phyloP scores from a whole-genome alignment of 2,113 vertebrate species.

The Ammodytes dubius region DNA sequence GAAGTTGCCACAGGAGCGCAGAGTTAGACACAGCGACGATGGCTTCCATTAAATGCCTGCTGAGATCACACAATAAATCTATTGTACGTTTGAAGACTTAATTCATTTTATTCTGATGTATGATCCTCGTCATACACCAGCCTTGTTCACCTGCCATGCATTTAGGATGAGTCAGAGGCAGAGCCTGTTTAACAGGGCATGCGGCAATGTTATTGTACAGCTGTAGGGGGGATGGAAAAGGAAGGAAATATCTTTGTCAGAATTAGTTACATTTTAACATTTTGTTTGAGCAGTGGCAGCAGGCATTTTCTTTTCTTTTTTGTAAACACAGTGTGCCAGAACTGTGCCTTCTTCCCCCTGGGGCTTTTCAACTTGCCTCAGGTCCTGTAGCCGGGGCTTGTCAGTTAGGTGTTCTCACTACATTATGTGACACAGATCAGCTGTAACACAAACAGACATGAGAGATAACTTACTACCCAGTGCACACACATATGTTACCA shows the following conservation, averaged over 20 bases:
- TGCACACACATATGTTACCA: constrained; percentile 1
- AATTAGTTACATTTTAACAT: constrained; percentile 21
- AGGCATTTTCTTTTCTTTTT: constrained; percentile 15
- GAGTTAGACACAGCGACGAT: constrained; percentile 16
- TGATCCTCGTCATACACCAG: neutral
- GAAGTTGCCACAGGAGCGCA: constrained; percentile 48
- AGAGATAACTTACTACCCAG: constrained; percentile 15
- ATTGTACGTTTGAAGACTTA: constrained; percentile 5
- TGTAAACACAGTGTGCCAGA: constrained; percentile 17
- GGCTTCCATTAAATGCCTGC: constrained; percentile 53
- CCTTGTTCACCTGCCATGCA: neutral
- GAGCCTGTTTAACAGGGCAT: neutral
- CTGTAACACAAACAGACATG: constrained; percentile 13
- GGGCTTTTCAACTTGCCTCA: constrained; percentile 43
- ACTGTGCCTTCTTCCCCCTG: neutral
- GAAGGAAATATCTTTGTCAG: neutral
- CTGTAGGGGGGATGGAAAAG: constrained; percentile 3
- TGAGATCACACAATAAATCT: constrained; percentile 52
- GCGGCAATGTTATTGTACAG: constrained; percentile 20
- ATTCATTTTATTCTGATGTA: constrained; percentile 24
- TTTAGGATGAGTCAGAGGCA: neutral
- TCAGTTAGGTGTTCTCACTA: constrained; percentile 34
- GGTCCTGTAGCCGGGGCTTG: constrained; percentile 16
- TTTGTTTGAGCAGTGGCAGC: constrained; percentile 13
- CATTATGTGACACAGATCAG: constrained; percentile 29